phyloP scores from a whole-genome alignment of 2,113 vertebrate genomes.

The Proterorhinus semilunaris region DNA sequence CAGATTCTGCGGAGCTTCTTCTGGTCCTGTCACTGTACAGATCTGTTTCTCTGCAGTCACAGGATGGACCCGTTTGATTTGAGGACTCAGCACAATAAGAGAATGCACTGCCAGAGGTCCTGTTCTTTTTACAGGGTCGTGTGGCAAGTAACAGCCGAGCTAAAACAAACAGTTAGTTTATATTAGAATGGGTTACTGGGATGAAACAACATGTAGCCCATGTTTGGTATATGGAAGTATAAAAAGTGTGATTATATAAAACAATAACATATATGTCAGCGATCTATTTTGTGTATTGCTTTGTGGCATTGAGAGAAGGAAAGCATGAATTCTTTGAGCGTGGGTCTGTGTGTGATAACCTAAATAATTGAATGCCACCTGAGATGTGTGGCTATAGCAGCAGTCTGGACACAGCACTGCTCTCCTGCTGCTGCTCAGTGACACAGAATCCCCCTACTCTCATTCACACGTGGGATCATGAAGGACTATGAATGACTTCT shows the following conservation, averaged over 20 bases:
- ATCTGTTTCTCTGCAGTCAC: slow-evolving; percentile 54
- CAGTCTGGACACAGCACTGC: slow-evolving; percentile 58
- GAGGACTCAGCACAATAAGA: slow-evolving; percentile 69
- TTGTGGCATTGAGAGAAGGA: slow-evolving; percentile 33
- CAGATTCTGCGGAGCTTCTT: slow-evolving; percentile 25
- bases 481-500: background rate
- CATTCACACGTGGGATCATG: slow-evolving; percentile 16
- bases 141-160: background rate
- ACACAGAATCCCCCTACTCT: slow-evolving; percentile 51
- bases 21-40: slow-evolving; percentile 21
- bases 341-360: slow-evolving; percentile 21
- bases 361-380: slow-evolving; percentile 78
- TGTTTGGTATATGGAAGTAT: background rate
- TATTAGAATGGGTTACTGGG: no score
- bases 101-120: slow-evolving; percentile 18
- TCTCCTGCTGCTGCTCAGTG: slow-evolving; percentile 66
- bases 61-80: slow-evolving; percentile 45
- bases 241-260: background rate
- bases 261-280: background rate
- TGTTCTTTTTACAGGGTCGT: background rate
- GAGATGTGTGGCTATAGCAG: slow-evolving; percentile 62
- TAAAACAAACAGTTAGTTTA: background rate
- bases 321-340: slow-evolving; percentile 17
- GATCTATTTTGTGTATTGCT: background rate
- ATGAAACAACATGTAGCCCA: background rate